Conservation (phyloP, 2,113 vertebrate species). For the Hiodon alosoides region DNA sequence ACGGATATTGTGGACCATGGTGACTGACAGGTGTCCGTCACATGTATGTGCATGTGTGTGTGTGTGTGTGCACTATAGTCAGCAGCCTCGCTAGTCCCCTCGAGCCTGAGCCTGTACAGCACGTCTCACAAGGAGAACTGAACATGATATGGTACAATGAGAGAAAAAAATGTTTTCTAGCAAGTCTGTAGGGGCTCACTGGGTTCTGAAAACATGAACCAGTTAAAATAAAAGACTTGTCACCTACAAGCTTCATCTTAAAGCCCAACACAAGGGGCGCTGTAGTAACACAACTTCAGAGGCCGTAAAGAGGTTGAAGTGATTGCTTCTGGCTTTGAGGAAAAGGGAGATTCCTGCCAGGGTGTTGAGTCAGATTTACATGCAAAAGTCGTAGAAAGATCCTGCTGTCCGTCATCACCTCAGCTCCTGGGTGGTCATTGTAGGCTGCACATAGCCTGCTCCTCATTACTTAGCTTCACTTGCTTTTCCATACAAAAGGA, state of each 20-base stretch:
- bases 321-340: neutral
- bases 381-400: neutral
- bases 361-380: neutral
- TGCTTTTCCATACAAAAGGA: constrained; percentile 17
- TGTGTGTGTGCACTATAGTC: neutral
- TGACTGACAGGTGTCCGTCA: neutral
- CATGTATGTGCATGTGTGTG: neutral
- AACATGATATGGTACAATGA: constrained; percentile 3
- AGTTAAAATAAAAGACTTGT: neutral
- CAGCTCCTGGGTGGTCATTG: neutral
- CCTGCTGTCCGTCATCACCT: neutral
- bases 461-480: constrained; percentile 16
- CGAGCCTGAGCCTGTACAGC: neutral
- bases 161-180: neutral
- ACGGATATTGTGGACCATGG: neutral
- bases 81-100: neutral
- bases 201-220: neutral
- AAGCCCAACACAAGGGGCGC: neutral
- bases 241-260: neutral
- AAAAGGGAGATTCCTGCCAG: neutral
- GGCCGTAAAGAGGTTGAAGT: neutral
- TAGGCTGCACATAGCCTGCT: neutral
- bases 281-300: neutral
- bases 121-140: neutral
- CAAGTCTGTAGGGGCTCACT: neutral